phyloP scores from a whole-genome alignment of 2,797 vertebrate species.

The Eupleurogrammus muticus region DNA sequence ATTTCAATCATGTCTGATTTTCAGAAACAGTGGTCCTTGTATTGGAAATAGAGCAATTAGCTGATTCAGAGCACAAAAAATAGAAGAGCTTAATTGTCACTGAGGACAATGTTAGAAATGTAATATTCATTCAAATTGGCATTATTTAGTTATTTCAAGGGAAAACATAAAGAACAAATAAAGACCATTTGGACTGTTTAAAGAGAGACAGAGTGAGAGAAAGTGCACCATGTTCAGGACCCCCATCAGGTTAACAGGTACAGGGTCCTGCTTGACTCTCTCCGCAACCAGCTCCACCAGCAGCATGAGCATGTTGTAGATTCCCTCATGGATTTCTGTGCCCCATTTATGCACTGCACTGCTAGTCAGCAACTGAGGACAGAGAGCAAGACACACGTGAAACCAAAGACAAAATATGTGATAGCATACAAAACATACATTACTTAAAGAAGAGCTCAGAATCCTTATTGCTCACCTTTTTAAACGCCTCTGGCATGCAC shows the following conservation, averaged over 20 bases:
- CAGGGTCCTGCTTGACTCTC: slow-evolving; percentile 96
- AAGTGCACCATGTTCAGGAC: slow-evolving; percentile 94
- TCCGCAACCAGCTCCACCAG: slow-evolving; percentile 97
- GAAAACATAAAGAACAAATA: neutral
- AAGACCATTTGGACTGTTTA: neutral
- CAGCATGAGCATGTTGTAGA: slow-evolving; percentile 99
- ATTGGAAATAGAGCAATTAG: neutral
- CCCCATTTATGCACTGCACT: slow-evolving; percentile 99
- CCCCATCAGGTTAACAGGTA: slow-evolving; percentile 91
- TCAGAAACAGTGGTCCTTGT: neutral
- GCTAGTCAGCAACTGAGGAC: slow-evolving; percentile 91
- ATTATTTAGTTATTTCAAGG: neutral
- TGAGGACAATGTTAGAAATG: neutral
- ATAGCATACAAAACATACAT: neutral
- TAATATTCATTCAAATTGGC: neutral
- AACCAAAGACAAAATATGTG: neutral
- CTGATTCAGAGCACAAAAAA: neutral
- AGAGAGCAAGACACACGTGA: slow-evolving; percentile 4
- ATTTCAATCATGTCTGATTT: neutral
- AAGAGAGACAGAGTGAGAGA: neutral
- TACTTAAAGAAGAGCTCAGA: neutral
- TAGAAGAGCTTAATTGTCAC: neutral
- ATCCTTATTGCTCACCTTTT: slow-evolving; percentile 88
- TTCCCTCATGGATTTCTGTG: slow-evolving; percentile 98
- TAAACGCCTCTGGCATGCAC: slow-evolving; percentile 99